Base-by-base conservation (phyloP, 1,140 invertebrate genomes). In the Musca domestica region DNA sequence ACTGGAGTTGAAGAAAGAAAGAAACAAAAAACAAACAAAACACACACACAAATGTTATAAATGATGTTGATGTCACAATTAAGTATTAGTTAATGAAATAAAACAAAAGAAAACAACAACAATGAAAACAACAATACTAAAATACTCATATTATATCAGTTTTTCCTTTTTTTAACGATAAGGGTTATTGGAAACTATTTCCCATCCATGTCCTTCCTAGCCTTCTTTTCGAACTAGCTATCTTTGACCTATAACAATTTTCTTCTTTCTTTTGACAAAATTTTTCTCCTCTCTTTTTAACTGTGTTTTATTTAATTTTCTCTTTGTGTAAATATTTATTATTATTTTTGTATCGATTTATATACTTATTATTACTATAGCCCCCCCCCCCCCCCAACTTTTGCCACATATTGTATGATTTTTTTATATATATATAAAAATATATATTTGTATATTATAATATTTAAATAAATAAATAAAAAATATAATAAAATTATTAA, bases 281-380 rank as follows among this genome's bases (percentile, higher is more conserved):
- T 61, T 61, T 12, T 20, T 61, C 56, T 51, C 48, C 56, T 51
- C 48, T 61, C 2, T 41, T 5, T 9, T 41, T 41, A 41, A n/a
- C n/a, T n/a, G n/a, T n/a, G n/a, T n/a, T n/a, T 41, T 41, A 12
- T 41, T 41, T 41, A 7, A 41, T 41, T 5, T n/a, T 41, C 20
- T 34, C 41, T 61, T 61, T 61, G 30, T 61, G 56, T 61, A 61
- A 61, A 61, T 61, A 61, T 61, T 61, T 61, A 69, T 70, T 66
- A 64, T 72, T 72, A 71, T 69, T 73, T 66, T 64, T 52, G 58
- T 48, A n/a, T n/a, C n/a, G n/a, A n/a, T 67, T 70, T 71, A 72
- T 47, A 65, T 52, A 68, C 67, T 64, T 20, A 30, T 64, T 56
- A 58, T 64, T 71, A 69, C 69, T 73, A 72, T 72, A 61, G 67